A percentile compares a stretch with the other conserved stretches of the same genome.
phyloP scores from a whole-genome alignment of 2,888 invertebrate genomes.

The Athalia rosae region DNA sequence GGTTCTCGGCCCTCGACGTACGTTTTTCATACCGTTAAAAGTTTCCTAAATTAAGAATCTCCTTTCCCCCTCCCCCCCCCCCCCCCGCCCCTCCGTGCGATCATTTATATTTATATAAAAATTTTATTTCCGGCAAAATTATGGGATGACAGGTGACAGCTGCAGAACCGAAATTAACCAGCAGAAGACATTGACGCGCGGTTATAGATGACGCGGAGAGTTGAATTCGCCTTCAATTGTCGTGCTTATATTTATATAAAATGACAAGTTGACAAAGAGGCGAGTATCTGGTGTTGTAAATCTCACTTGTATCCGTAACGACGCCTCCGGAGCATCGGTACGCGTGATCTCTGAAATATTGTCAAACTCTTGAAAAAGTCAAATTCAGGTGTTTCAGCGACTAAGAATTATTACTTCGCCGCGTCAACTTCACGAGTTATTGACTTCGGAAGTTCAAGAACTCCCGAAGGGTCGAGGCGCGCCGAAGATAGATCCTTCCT shows the following conservation, averaged over 20 bases:
- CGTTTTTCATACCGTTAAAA: no score
- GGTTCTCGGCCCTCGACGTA: no score
- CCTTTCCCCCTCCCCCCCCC: no score
- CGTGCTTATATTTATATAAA: no score
- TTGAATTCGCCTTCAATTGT: conserved; percentile 1
- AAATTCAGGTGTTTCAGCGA: neutral
- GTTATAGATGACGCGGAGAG: neutral
- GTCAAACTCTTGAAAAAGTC: neutral
- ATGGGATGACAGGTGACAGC: conserved; percentile 8
- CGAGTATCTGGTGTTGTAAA: neutral
- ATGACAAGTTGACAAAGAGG: no score
- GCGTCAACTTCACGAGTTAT: conserved; percentile 13
- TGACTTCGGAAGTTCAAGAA: conserved; percentile 23
- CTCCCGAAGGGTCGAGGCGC: conserved; percentile 1
- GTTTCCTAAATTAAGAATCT: no score
- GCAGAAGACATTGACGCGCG: conserved; percentile 7
- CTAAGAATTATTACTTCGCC: conserved; percentile 1
- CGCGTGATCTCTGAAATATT: neutral
- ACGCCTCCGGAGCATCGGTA: neutral
- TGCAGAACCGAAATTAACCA: neutral
- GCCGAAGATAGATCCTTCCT: conserved; percentile 16
- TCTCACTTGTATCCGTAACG: neutral
- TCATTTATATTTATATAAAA: no score
- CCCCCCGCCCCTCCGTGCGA: no score
- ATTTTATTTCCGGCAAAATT: no score